phyloP scores from a whole-genome alignment of 2,888 invertebrate species.

The Phanerotoma sp. region DNA sequence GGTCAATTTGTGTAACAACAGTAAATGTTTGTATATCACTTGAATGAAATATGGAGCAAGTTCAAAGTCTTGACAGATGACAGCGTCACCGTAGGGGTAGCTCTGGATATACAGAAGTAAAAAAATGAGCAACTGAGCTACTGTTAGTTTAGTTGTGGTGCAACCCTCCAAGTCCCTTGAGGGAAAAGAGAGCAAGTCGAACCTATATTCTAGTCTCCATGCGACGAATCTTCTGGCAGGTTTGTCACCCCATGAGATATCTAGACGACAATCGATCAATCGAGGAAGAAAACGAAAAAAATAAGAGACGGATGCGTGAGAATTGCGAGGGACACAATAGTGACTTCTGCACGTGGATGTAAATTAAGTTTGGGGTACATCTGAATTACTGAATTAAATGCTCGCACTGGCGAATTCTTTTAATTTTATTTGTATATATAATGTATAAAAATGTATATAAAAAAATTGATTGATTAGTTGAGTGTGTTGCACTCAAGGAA shows the following conservation, averaged over 20 bases:
- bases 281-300: constrained; percentile 4
- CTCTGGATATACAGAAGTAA: constrained; percentile 29
- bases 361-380: too few species aligned
- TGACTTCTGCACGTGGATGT: background rate
- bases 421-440: background rate
- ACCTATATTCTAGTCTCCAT: background rate
- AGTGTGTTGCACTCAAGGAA: too few species aligned
- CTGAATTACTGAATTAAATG: too few species aligned
- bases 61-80: constrained; percentile 41
- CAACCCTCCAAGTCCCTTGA: constrained; percentile 21
- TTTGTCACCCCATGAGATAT: constrained; percentile 16
- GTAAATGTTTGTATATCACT: constrained; percentile 27
- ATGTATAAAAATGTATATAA: too few species aligned
- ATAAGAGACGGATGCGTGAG: constrained; percentile 16
- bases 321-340: constrained; percentile 13
- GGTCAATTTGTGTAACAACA: background rate
- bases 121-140: constrained; percentile 23
- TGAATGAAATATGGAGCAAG: constrained; percentile 47
- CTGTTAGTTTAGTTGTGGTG: constrained; percentile 2
- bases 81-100: constrained; percentile 27
- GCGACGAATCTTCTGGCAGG: constrained; percentile 4
- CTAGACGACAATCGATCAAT: constrained; percentile 20
- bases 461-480: too few species aligned
- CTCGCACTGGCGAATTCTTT: background rate
- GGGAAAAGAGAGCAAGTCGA: constrained; percentile 10